Evolutionary conservation across 2,797 vertebrate genomes (phyloP).

Genomic region (Paratrypauchen microcephalus): DNA sequence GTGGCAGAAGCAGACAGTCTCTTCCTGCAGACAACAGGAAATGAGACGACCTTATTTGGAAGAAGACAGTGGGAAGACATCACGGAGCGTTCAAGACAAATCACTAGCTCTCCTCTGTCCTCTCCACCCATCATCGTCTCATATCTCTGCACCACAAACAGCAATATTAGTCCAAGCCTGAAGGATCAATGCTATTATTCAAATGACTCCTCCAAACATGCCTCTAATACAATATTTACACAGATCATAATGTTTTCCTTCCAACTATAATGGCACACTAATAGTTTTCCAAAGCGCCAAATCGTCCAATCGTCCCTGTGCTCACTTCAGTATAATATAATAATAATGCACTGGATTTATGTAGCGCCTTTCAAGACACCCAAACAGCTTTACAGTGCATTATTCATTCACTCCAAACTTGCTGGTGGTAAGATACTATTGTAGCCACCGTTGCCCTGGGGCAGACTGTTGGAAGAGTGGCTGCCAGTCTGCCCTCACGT

Average conservation of each 20-base stretch:
- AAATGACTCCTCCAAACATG: constrained; percentile 4
- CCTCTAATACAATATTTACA: constrained; percentile 41
- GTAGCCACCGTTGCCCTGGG: too few species aligned
- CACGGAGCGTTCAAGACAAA: constrained; percentile 75
- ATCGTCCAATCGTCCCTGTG: not conserved
- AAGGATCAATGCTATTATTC: not conserved
- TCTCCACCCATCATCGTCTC: constrained; percentile 45
- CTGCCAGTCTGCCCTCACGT: too few species aligned
- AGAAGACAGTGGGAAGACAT: constrained; percentile 70
- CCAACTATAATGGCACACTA: constrained; percentile 14
- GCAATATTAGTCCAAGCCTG: constrained; percentile 17
- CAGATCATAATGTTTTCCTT: constrained; percentile 15
- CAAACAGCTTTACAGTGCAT: too few species aligned
- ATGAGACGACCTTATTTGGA: constrained; percentile 80
- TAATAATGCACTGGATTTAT: too few species aligned
- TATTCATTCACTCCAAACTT: too few species aligned
- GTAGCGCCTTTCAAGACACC: too few species aligned
- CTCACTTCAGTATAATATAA: not conserved
- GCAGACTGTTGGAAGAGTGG: too few species aligned
- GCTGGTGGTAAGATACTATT: too few species aligned
- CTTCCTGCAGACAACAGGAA: constrained; percentile 83
- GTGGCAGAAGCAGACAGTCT: constrained; percentile 64
- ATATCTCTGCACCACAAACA: constrained; percentile 46
- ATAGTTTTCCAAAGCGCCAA: not conserved
- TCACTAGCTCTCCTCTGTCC: constrained; percentile 59